A percentile compares a stretch with the other conserved stretches of the same genome.
Evolutionary conservation across 1,140 invertebrate species (phyloP).

Genomic region (Drosophila teissieri): DNA sequence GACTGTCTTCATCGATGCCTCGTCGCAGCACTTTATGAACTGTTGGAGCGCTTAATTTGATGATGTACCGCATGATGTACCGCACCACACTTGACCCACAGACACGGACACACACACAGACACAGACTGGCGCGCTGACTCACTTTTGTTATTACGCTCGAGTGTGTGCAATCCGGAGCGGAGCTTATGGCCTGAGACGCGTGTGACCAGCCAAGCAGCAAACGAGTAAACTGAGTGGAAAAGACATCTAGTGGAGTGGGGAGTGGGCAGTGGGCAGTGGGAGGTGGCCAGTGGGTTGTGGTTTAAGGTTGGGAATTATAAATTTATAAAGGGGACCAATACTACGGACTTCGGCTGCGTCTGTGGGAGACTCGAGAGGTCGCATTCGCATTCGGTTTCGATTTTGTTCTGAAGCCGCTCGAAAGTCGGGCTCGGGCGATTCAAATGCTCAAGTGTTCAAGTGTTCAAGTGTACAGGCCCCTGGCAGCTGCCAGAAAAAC

Average conservation of each 20-base stretch:
- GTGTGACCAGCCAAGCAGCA: constrained; percentile 69
- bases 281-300: background rate
- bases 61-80: constrained; percentile 44
- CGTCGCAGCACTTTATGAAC: constrained; percentile 60
- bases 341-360: constrained; percentile 33
- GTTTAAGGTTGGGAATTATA: background rate
- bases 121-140: constrained; percentile 7
- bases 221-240: constrained; percentile 54
- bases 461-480: constrained; percentile 41
- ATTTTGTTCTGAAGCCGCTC: constrained; percentile 53
- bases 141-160: constrained; percentile 13
- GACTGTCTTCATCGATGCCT: constrained; percentile 54
- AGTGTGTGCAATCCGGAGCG: constrained; percentile 3
- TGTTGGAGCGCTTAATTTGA: constrained; percentile 74
- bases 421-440: constrained; percentile 60
- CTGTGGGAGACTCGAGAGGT: constrained; percentile 25
- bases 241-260: constrained; percentile 8
- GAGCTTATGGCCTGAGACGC: constrained; percentile 42
- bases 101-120: background rate
- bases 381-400: constrained; percentile 59
- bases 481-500: constrained; percentile 34
- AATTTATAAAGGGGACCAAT: background rate
- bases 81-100: constrained; percentile 46
- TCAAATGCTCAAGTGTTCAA: constrained; percentile 63
- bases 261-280: background rate